These are phyloP conservation scores for Homarus americanus DNA, from an alignment of 1,140 invertebrate genomes.

Conservation along the genomic window DNA sequence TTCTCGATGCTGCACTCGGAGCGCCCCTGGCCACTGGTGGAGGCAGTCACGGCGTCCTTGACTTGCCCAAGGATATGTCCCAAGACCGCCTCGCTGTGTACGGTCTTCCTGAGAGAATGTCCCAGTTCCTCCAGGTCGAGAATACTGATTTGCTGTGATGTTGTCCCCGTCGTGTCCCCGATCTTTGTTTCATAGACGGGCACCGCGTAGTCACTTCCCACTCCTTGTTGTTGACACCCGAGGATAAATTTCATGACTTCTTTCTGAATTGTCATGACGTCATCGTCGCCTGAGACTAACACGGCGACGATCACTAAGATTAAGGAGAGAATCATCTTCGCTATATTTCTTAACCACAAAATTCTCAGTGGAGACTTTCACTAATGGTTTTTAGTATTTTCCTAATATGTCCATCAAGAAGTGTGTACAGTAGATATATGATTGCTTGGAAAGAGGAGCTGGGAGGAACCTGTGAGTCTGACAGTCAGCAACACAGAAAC, in stretches of 20 bases:
- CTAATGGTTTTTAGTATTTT: neutral
- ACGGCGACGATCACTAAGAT: conserved; percentile 1
- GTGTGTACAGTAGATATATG: neutral
- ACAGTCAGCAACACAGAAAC: neutral
- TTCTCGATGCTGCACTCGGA: conserved; percentile 50
- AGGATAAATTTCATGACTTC: conserved; percentile 53
- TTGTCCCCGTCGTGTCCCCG: conserved; percentile 1
- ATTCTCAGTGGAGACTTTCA: neutral
- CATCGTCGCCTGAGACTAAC: conserved; percentile 8
- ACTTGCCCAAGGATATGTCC: conserved; percentile 38
- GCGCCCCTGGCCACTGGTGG: neutral
- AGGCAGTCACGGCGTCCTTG: conserved; percentile 20
- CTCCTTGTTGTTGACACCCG: neutral
- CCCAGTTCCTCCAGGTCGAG: conserved; percentile 51
- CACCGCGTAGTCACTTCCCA: neutral
- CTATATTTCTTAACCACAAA: no score
- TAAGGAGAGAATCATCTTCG: neutral
- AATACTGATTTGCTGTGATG: conserved; percentile 46
- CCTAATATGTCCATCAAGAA: neutral
- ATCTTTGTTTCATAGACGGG: conserved; percentile 40
- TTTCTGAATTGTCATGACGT: conserved; percentile 28
- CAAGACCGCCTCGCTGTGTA: conserved; percentile 34
- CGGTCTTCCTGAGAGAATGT: conserved; percentile 23
- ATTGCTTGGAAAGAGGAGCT: neutral
- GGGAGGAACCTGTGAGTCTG: neutral